Percentiles rank a stretch among this genome's conserved stretches.
These are phyloP conservation scores for Xestia c-nigrum DNA, from an alignment of 2,888 invertebrate species.

Conservation along the genomic window DNA sequence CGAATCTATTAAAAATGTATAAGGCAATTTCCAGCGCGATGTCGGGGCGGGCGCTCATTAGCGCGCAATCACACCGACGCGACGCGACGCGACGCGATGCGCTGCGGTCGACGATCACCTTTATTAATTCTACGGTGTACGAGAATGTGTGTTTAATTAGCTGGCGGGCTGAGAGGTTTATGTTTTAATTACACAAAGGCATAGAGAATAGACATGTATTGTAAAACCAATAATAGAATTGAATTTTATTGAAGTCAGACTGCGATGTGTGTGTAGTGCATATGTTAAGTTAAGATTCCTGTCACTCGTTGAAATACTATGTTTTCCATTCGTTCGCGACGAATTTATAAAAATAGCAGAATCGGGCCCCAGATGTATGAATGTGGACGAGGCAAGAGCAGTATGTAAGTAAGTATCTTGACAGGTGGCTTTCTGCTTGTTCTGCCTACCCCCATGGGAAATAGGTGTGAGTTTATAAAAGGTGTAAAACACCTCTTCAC, in stretches of 20 bases:
- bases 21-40: constrained; percentile 83
- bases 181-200: constrained; percentile 6
- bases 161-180: constrained; percentile 3
- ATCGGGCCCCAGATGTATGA: too few relatives aligned
- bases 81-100: constrained; percentile 58
- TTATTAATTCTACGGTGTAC: constrained; percentile 52
- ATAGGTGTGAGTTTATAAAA: too few relatives aligned
- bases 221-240: neutral
- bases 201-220: neutral
- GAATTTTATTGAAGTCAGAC: neutral
- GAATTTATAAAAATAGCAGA: too few relatives aligned
- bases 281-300: neutral
- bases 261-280: neutral
- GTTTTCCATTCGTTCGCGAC: too few relatives aligned
- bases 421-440: too few relatives aligned
- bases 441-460: too few relatives aligned
- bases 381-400: too few relatives aligned
- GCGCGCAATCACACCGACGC: constrained; percentile 76
- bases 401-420: too few relatives aligned
- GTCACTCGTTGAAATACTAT: too few relatives aligned
- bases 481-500: too few relatives aligned
- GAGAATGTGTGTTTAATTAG: constrained; percentile 49
- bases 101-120: constrained; percentile 52
- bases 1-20: constrained; percentile 88
- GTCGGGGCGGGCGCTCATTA: constrained; percentile 77